A percentile compares a stretch with the other conserved stretches of the same genome.
phyloP scores from a whole-genome alignment of 92 coral and sea anemone genomes.

The Actinostola sp. region DNA sequence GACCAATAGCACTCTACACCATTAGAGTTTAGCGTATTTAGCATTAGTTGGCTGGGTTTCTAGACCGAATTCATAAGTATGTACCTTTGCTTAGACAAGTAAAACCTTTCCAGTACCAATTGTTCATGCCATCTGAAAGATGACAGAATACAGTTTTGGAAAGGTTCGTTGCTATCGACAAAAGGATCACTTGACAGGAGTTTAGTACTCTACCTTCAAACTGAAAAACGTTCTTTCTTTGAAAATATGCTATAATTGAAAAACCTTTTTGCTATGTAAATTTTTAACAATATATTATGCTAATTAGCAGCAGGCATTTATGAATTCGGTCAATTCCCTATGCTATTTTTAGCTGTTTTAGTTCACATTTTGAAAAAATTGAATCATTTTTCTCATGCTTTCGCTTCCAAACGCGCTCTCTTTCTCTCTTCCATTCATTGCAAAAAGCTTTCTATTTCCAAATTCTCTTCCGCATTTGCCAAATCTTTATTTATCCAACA shows the following conservation, averaged over 20 bases:
- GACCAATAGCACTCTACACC: slow-evolving; percentile 17
- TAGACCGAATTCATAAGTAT: no score
- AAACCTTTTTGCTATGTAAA: no score
- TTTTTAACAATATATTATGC: neutral
- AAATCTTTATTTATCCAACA: slow-evolving; percentile 13
- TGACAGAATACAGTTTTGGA: no score
- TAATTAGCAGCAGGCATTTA: slow-evolving; percentile 1
- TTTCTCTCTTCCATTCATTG: slow-evolving; percentile 1
- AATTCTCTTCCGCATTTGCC: neutral
- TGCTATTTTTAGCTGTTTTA: slow-evolving; percentile 6
- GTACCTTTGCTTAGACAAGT: neutral
- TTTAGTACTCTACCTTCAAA: no score
- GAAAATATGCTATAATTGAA: no score
- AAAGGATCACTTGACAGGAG: no score
- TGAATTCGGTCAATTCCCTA: no score
- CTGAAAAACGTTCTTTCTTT: no score
- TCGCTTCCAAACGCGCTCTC: slow-evolving; percentile 11
- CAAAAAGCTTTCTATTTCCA: slow-evolving; percentile 1
- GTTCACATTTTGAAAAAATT: neutral
- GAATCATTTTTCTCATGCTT: neutral
- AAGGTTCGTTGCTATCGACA: no score
- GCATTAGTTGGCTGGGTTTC: neutral
- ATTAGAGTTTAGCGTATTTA: neutral
- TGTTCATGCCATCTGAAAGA: no score
- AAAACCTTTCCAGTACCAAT: neutral